Evolutionary conservation across 2,888 invertebrate species (phyloP).

Genomic region (Orchesellides sinensis): DNA sequence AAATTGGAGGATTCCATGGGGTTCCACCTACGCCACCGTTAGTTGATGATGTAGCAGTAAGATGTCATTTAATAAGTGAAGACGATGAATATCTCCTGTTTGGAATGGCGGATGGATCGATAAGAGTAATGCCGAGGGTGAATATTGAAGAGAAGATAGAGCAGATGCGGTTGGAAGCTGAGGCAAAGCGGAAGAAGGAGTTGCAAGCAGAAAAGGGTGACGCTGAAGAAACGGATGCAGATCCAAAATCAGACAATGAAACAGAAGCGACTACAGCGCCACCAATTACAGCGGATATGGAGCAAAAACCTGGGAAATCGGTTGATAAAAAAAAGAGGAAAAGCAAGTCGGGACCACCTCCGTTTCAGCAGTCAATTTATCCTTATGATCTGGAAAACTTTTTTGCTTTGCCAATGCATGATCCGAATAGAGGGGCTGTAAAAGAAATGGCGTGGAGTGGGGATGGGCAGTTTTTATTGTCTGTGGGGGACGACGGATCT

Average conservation of each 20-base stretch:
- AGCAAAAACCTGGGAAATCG: not conserved
- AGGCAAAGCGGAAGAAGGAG: slow-evolving; percentile 23
- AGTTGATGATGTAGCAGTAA: slow-evolving; percentile 79
- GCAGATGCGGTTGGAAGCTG: slow-evolving; percentile 42
- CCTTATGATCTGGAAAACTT: slow-evolving; percentile 80
- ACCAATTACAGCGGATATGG: slow-evolving; percentile 13
- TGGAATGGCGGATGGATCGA: slow-evolving; percentile 81
- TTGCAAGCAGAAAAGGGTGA: slow-evolving; percentile 14
- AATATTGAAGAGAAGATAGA: slow-evolving; percentile 32
- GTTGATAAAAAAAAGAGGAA: slow-evolving; percentile 4
- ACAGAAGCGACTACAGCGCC: slow-evolving; percentile 52
- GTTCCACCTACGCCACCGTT: slow-evolving; percentile 79
- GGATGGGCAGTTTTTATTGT: slow-evolving; percentile 80
- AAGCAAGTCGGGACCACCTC: slow-evolving; percentile 35
- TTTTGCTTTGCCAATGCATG: slow-evolving; percentile 86
- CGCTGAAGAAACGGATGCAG: slow-evolving; percentile 28
- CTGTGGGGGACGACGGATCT: slow-evolving; percentile 87
- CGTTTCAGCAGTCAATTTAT: slow-evolving; percentile 67
- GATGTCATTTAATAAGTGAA: slow-evolving; percentile 77
- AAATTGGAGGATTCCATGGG: slow-evolving; percentile 78
- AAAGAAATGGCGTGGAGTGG: slow-evolving; percentile 82
- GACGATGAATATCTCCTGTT: slow-evolving; percentile 80
- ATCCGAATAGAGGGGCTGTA: slow-evolving; percentile 84
- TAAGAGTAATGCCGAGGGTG: slow-evolving; percentile 78
- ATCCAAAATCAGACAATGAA: slow-evolving; percentile 15